Conservation (phyloP, 2,113 vertebrate genomes). For the Prochilodus magdalenae region DNA sequence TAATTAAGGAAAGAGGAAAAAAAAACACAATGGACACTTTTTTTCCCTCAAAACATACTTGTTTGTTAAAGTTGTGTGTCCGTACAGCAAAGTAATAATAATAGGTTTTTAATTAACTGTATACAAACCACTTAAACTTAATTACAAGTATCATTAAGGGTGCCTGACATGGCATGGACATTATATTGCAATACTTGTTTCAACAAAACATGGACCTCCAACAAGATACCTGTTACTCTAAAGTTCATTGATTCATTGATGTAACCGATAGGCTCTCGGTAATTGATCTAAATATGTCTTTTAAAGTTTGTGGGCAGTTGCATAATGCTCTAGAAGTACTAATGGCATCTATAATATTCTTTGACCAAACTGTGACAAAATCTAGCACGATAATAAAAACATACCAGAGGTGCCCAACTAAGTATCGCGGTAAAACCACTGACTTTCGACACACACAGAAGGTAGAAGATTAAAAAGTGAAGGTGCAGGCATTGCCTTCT, state of each 20-base stretch:
- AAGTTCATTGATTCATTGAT: no score
- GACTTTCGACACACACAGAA: neutral
- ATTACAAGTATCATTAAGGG: neutral
- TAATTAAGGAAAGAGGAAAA: slow-evolving; percentile 34
- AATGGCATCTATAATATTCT: no score
- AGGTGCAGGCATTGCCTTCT: slow-evolving; percentile 30
- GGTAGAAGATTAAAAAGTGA: neutral
- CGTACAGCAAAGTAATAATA: neutral
- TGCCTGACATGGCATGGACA: neutral
- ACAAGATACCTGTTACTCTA: no score
- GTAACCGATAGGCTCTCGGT: no score
- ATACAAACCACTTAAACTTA: neutral
- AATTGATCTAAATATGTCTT: no score
- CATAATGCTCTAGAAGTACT: no score
- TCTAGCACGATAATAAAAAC: no score
- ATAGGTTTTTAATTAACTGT: neutral
- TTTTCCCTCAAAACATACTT: no score
- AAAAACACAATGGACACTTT: neutral
- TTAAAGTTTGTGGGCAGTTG: no score
- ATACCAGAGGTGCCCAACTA: neutral
- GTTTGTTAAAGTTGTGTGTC: slow-evolving; percentile 15
- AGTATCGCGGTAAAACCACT: neutral
- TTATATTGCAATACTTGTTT: neutral
- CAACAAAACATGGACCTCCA: no score
- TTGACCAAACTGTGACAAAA: no score